Conservation (phyloP, 2,888 invertebrate genomes). For the Augochlorella aurata region DNA sequence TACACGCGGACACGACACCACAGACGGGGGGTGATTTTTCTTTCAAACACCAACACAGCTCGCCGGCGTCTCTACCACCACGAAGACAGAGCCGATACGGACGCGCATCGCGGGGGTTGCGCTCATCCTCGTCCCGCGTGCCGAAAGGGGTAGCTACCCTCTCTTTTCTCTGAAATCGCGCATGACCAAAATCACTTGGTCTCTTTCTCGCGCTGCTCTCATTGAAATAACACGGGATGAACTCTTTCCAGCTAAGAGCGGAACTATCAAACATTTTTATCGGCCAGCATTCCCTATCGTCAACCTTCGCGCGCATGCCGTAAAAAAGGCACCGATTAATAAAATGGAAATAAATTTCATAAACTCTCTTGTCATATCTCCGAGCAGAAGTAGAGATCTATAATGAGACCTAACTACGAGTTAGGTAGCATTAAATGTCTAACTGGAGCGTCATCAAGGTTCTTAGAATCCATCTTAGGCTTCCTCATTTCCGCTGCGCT, state of each 20-base stretch:
- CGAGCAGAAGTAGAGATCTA: no score
- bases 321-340: background rate
- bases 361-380: no score
- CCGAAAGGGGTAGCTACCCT: constrained; percentile 52
- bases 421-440: background rate
- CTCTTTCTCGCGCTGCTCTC: constrained; percentile 57
- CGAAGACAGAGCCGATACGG: constrained; percentile 63
- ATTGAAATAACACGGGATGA: constrained; percentile 32
- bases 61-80: constrained; percentile 70
- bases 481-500: constrained; percentile 36
- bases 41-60: constrained; percentile 76
- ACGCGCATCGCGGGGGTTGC: constrained; percentile 64
- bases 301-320: no score
- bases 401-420: background rate
- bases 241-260: constrained; percentile 43
- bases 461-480: background rate
- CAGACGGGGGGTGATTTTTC: constrained; percentile 77
- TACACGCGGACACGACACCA: constrained; percentile 70
- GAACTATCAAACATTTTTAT: constrained; percentile 63
- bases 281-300: constrained; percentile 11
- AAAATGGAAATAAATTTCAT: no score
- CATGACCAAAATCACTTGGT: constrained; percentile 70
- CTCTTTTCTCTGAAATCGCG: constrained; percentile 75
- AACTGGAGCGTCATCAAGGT: background rate
- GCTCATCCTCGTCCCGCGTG: constrained; percentile 59